Evolutionary conservation across 1,140 invertebrate genomes (phyloP).

Genomic region (Bombus cullumanus): DNA sequence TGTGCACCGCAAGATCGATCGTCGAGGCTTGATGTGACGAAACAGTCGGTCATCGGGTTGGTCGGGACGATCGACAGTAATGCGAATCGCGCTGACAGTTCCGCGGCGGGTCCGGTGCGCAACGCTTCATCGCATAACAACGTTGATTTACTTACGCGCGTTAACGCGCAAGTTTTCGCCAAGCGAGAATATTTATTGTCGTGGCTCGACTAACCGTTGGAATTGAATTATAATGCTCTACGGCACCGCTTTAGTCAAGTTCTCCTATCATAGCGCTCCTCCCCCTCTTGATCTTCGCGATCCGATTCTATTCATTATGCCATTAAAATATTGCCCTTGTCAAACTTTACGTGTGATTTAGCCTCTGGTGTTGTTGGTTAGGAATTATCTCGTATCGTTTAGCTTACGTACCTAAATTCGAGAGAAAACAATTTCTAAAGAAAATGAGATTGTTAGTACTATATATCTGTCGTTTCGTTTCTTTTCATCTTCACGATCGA

Average conservation of each 20-base stretch:
- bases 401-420: too few relatives aligned
- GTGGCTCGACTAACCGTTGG: constrained; percentile 38
- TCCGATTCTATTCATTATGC: background rate
- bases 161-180: constrained; percentile 71
- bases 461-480: too few relatives aligned
- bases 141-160: constrained; percentile 72
- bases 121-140: constrained; percentile 65
- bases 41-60: constrained; percentile 6
- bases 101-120: constrained; percentile 24
- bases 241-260: constrained; percentile 20
- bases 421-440: too few relatives aligned
- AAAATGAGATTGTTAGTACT: too few relatives aligned
- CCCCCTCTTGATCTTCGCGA: background rate
- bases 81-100: constrained; percentile 4
- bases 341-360: background rate
- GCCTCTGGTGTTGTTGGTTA: too few relatives aligned
- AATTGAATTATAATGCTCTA: constrained; percentile 63
- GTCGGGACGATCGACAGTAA: background rate
- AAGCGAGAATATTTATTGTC: constrained; percentile 63
- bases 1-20: background rate
- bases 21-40: background rate
- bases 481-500: too few relatives aligned
- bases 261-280: background rate
- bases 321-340: background rate
- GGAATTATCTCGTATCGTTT: too few relatives aligned